phyloP scores from a whole-genome alignment of 1,140 invertebrate genomes.

The Drosophila santomea region DNA sequence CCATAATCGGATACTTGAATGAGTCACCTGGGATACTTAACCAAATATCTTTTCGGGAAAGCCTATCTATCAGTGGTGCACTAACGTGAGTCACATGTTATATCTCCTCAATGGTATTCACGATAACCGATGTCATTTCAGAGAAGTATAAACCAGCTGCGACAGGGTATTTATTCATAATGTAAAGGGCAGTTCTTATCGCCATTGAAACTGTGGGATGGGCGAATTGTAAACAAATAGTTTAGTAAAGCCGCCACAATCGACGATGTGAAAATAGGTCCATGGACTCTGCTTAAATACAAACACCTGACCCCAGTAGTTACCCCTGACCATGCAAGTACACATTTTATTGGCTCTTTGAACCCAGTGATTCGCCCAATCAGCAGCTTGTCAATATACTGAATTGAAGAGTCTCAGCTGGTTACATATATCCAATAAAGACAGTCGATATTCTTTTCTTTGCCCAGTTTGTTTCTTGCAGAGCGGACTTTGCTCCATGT shows the following conservation, averaged over 20 bases:
- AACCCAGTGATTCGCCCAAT: conserved; percentile 62
- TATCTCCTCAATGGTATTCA: not conserved
- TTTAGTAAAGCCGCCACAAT: conserved; percentile 9
- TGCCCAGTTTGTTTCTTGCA: not conserved
- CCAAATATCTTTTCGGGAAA: conserved; percentile 20
- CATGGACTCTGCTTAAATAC: conserved; percentile 4
- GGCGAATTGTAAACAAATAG: conserved; percentile 26
- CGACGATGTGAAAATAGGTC: conserved; percentile 27
- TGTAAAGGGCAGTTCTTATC: conserved; percentile 13
- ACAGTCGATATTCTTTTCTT: not conserved
- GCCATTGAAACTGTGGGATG: conserved; percentile 14
- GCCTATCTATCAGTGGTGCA: conserved; percentile 8
- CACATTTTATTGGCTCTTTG: conserved; percentile 28
- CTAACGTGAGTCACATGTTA: conserved; percentile 18
- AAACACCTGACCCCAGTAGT: conserved; percentile 19
- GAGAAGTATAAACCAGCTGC: conserved; percentile 22
- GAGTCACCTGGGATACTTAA: conserved; percentile 20
- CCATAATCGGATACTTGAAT: conserved; percentile 40
- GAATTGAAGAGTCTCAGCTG: conserved; percentile 12
- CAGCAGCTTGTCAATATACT: conserved; percentile 38
- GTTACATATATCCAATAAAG: conserved; percentile 6
- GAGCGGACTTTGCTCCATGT: conserved; percentile 13
- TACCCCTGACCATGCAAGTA: conserved; percentile 15
- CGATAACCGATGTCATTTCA: conserved; percentile 19
- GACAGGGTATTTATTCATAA: conserved; percentile 23